Base-by-base conservation (phyloP, 35 echinoderm and acorn worm species). In the Apostichopus californicus region DNA sequence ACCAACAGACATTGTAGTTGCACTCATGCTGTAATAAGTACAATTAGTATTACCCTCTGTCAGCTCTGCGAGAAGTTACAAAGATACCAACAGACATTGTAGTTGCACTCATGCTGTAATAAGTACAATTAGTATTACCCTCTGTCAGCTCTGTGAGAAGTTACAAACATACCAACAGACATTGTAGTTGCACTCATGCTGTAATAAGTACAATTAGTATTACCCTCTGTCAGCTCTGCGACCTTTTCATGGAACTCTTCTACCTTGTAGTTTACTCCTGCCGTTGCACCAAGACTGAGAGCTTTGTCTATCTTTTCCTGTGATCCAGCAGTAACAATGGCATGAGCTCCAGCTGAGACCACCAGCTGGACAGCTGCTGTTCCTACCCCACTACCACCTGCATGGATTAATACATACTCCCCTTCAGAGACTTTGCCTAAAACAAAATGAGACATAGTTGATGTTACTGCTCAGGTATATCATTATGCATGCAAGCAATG, bases 261-360 rank as follows among this genome's bases (percentile, higher is more conserved):
- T 81, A 93, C 82, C 87, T 98, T 98, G 73, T 98, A 95, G 72
- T 98, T 98, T 83, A 98, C 92, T 14, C 91, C 96, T n/a, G 85
- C 92, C 8, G 84, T 86, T 68, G 96, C 96, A n/a, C 94, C 94
- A 26, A 98, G 81, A 54, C 77, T 92, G 12, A 78, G 73, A 54
- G 92, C 94, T 75, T 86, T 92, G 9, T 94, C 79, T 0, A 98
- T 52, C 79, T 98, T 98, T 12, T 64, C 86, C 81, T 94, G 56
- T 24, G 94, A 88, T 15, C 96, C 93, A 56, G 96, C 96, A 20
- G 96, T 98, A 14, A 98, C 96, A n/a, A 98, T 98, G 53, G 96
- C 75, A 9, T 84, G 17, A 55, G 88, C 96, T 55, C 96, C 96
- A 34, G 83, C 92, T 56, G 91, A 78, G 17, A 54, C 87, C 13